Conservation (phyloP, 2,113 vertebrate genomes). For the Silurus meridionalis region DNA sequence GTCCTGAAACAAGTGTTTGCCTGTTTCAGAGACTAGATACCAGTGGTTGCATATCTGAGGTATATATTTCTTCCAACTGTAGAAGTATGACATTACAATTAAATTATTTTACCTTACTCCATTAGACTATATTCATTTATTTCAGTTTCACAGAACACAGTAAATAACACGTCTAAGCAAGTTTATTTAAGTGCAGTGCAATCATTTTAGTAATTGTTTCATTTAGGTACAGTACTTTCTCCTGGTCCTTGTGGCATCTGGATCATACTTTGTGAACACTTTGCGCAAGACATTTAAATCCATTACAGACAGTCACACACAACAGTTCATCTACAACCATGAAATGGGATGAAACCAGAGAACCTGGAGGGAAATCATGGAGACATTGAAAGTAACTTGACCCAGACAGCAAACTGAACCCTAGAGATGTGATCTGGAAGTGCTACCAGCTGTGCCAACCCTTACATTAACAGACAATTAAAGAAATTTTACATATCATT, state of each 20-base stretch:
- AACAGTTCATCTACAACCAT: neutral
- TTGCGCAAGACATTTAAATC: neutral
- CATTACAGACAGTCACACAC: neutral
- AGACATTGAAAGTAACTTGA: neutral
- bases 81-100: neutral
- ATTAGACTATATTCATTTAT: neutral
- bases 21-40: neutral
- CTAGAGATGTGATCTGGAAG: neutral
- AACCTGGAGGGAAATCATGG: neutral
- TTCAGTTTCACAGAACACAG: neutral
- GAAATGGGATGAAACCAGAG: neutral
- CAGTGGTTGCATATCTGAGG: neutral
- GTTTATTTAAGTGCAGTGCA: neutral
- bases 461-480: neutral
- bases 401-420: neutral
- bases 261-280: neutral
- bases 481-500: neutral
- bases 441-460: neutral
- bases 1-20: constrained; percentile 19
- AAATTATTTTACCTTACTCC: neutral
- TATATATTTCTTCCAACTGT: neutral
- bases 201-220: neutral
- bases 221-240: neutral
- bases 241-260: neutral
- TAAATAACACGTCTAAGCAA: neutral